Evolutionary conservation across 2,888 invertebrate genomes (phyloP), one percentile per base, ranked within the genome.

Genomic region (Poecilus cupreus): DNA sequence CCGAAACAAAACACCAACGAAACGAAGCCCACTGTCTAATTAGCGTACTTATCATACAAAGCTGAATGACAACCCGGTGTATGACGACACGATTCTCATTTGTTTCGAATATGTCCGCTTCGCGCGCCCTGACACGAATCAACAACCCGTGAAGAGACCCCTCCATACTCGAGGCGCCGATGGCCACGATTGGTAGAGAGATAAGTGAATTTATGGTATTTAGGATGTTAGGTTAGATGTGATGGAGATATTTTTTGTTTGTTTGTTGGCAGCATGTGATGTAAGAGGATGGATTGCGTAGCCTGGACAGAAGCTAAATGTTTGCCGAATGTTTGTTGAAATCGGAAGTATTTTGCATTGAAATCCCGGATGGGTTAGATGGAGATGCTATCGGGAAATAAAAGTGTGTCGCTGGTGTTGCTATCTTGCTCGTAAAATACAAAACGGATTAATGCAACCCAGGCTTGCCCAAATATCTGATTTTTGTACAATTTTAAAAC

Each of bases 301-400:
- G 13, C 13, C 13, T 32, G 32, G 16, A 32, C 64, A 37, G 37
- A 68, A 37, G 64, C 22, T 68, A 68, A 68, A 68, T 68, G 64
- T 68, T 68, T 18, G 16, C 64, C 64, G 64, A 68, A 68, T 68
- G 32, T 68, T 68, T 68, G 64, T 32, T 51, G 64, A 68, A 68
- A 68, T 68, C 64, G 64, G 64, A 68, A 68, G 64, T 68, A 68
- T 68, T 68, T 68, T 68, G 64, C 64, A 68, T 68, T 68, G 64
- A 68, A 68, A 68, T 68, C 64, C 64, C 64, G 64, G 64, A 68
- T 68, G 60, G 10, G 16, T 51, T 51, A 60, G 60, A 60, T 60
- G 60, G n/a, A 26, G 32, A 68, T 68, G 32, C 37, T 32, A 68
- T 68, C 37, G 37, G 18, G n/a, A 37, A 68, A 68, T 37, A 68